These are phyloP conservation scores for Andrena trimmerana DNA, from an alignment of 2,888 invertebrate genomes.

Conservation along the genomic window DNA sequence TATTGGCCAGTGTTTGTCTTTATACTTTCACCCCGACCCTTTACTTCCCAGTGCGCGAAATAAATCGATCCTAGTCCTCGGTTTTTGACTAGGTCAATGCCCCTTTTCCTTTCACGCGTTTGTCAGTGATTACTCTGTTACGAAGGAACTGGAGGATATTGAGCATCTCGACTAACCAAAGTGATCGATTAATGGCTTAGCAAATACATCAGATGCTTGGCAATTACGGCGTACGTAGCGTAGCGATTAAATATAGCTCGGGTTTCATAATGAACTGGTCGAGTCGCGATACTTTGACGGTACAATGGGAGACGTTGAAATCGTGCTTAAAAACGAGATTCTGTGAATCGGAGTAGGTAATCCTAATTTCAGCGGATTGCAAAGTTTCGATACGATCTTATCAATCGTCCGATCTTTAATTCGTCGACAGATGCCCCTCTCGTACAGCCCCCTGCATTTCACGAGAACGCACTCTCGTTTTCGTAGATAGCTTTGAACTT, in stretches of 20 bases:
- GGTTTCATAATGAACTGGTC: constrained; percentile 45
- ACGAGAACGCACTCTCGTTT: constrained; percentile 63
- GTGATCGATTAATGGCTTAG: constrained; percentile 41
- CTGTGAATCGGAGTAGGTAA: background rate
- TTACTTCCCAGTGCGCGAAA: constrained; percentile 15
- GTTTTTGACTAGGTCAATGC: background rate
- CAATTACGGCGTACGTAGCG: constrained; percentile 28
- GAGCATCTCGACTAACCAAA: constrained; percentile 31
- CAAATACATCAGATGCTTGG: constrained; percentile 22
- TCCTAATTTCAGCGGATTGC: constrained; percentile 5
- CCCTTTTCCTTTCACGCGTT: background rate
- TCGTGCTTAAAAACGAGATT: constrained; percentile 17
- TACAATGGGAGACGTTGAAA: constrained; percentile 8
- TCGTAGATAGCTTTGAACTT: constrained; percentile 67
- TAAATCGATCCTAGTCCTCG: constrained; percentile 14
- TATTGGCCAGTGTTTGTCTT: constrained; percentile 43
- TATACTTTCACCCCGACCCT: constrained; percentile 49
- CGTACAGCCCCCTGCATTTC: background rate
- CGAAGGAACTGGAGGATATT: background rate
- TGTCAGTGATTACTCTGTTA: background rate
- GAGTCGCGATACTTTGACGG: constrained; percentile 2
- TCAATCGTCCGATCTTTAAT: background rate
- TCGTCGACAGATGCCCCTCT: background rate
- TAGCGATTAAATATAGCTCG: constrained; percentile 48
- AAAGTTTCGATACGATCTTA: background rate